Evolutionary conservation across 2,888 invertebrate genomes (phyloP), one percentile per base, ranked within the genome.

Genomic region (Ophion ventricosus): DNA sequence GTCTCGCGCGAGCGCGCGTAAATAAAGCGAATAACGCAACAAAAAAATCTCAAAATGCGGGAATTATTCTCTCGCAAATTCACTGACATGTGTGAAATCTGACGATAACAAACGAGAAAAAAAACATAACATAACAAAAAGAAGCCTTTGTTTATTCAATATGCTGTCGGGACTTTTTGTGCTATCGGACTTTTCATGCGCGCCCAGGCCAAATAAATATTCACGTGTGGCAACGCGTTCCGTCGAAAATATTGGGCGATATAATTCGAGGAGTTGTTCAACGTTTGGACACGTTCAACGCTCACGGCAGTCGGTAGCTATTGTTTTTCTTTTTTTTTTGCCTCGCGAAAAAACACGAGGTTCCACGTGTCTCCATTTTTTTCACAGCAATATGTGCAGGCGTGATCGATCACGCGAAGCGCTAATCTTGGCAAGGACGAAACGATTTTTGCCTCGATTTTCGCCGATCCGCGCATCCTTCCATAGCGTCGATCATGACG

Each of bases 201-300:
- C 40, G 40, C 61, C 26, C 40, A 40, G 66, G 66, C 40, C n/a
- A 23, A 40, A 66, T 66, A 40, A 66, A 40, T 26, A 20, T 66
- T 8, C n/a, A 66, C 49, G 17, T 14, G 49, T 49, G 17, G 49
- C 49, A 49, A 14, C 49, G 49, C 49, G 49, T 17, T 49, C 14
- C 49, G 17, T 49, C 49, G 14, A 49, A 49, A 49, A 49, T 49
- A 2, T 17, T 49, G 49, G 49, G 49, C 17, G 49, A 49, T 49
- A 49, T 49, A 49, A 49, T 49, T 49, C 49, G 49, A 14, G 17
- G 49, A 49, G 49, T 49, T 49, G 49, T 49, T 49, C 49, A 49
- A 49, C 49, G 49, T 49, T 49, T 49, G 49, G 49, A 49, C 49
- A 49, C 49, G 49, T 49, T 49, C 49, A 49, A 49, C 14, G 49